phyloP scores from a whole-genome alignment of 2,888 invertebrate species.

The Chalcis sispes region DNA sequence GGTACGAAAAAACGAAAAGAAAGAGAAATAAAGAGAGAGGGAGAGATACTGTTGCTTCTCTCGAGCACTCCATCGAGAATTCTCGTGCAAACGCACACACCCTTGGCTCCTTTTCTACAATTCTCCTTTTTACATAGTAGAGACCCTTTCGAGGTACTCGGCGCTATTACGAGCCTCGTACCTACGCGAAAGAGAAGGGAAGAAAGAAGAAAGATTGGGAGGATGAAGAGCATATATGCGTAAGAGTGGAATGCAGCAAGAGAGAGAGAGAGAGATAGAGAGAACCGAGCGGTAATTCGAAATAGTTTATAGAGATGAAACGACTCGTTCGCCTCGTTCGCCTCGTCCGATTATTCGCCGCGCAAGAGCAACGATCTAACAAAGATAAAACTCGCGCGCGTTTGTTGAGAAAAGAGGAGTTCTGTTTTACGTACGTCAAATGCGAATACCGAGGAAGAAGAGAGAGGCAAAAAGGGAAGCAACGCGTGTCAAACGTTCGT shows the following conservation, averaged over 20 bases:
- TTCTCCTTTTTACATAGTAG: too few relatives aligned
- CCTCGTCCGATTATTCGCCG: slow-evolving; percentile 7
- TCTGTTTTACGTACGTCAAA: slow-evolving; percentile 5
- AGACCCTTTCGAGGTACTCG: slow-evolving; percentile 7
- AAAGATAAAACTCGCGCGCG: too few relatives aligned
- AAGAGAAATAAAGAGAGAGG: too few relatives aligned
- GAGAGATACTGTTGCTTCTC: slow-evolving; percentile 33
- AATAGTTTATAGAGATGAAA: slow-evolving; percentile 57
- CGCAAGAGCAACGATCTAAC: background rate
- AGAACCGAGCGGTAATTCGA: slow-evolving; percentile 35
- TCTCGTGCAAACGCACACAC: background rate
- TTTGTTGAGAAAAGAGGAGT: slow-evolving; percentile 4
- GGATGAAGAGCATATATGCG: too few relatives aligned
- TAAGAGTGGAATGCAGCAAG: background rate
- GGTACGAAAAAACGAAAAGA: too few relatives aligned
- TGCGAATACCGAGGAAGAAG: background rate
- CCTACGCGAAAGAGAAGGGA: background rate
- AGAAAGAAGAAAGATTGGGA: background rate
- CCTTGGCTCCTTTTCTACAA: background rate
- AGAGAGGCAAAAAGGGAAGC: background rate
- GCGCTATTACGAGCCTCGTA: slow-evolving; percentile 40
- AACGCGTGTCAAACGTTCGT: background rate
- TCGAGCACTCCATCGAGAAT: background rate
- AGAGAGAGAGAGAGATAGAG: too few relatives aligned
- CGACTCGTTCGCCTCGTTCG: slow-evolving; percentile 20